These are phyloP conservation scores for Drosophila kokeensis DNA, from an alignment of 2,888 invertebrate genomes.

Conservation along the genomic window DNA sequence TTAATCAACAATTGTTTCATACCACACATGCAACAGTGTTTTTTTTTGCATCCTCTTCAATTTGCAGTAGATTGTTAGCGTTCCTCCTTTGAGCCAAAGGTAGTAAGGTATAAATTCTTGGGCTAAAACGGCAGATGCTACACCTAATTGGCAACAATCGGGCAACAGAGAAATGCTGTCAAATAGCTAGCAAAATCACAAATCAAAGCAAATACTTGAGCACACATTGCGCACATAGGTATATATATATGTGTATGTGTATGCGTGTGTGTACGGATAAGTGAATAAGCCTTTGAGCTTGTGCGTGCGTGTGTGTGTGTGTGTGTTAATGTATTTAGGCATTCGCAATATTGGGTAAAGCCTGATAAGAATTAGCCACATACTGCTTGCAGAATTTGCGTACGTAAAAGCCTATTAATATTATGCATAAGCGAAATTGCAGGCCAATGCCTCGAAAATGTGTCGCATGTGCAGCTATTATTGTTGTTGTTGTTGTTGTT, in stretches of 20 bases:
- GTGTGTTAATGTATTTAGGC: conserved; percentile 43
- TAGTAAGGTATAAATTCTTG: conserved; percentile 1
- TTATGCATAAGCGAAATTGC: conserved; percentile 66
- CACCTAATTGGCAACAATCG: conserved; percentile 11
- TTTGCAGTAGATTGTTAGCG: conserved; percentile 7
- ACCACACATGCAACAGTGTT: conserved; percentile 12
- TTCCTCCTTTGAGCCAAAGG: background rate
- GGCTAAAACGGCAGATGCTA: conserved; percentile 7
- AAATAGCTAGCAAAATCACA: conserved; percentile 9
- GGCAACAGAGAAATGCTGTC: background rate
- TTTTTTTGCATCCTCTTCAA: conserved; percentile 8
- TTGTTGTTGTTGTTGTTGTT: conserved; percentile 25
- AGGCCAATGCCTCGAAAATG: conserved; percentile 57
- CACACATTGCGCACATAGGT: background rate
- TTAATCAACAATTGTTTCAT: conserved; percentile 55
- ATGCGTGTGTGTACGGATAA: background rate
- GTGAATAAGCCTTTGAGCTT: conserved; percentile 2
- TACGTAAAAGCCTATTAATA: conserved; percentile 67
- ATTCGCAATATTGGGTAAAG: conserved; percentile 59
- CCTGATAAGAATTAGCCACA: conserved; percentile 25
- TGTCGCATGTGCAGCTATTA: conserved; percentile 34
- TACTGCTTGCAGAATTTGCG: conserved; percentile 36
- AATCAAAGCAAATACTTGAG: conserved; percentile 10
- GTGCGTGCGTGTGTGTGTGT: conserved; percentile 10
- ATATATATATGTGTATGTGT: background rate